Evolutionary conservation across 1,140 invertebrate genomes (phyloP).

Genomic region (Monochamus saltuarius): DNA sequence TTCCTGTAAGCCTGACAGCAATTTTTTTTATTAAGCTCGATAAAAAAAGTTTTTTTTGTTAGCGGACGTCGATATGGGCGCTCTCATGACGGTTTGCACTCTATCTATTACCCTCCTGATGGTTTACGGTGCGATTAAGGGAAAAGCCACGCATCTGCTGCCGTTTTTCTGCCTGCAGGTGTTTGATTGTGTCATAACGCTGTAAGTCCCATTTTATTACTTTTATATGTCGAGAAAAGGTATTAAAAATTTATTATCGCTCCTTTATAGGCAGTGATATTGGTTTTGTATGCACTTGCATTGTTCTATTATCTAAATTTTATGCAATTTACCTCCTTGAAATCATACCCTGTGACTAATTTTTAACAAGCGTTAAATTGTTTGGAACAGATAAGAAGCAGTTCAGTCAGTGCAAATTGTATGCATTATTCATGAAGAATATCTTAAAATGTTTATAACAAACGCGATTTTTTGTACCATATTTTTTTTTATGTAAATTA

Average conservation of each 20-base stretch:
- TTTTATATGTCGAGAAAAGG: neutral
- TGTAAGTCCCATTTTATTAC: slow-evolving; percentile 58
- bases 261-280: neutral
- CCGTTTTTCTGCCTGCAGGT: slow-evolving; percentile 88
- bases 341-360: too few relatives aligned
- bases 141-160: slow-evolving; percentile 77
- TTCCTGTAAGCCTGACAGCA: slow-evolving; percentile 53
- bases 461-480: neutral
- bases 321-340: too few relatives aligned
- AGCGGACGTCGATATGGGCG: slow-evolving; percentile 79
- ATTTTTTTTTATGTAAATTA: slow-evolving; percentile 1
- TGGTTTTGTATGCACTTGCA: too few relatives aligned
- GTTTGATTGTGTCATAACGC: slow-evolving; percentile 84
- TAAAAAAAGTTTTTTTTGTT: slow-evolving; percentile 43
- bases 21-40: neutral
- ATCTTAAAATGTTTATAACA: neutral
- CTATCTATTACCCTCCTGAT: slow-evolving; percentile 77
- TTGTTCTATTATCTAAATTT: too few relatives aligned
- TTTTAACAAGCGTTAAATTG: too few relatives aligned
- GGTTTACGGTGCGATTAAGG: slow-evolving; percentile 79
- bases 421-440: too few relatives aligned
- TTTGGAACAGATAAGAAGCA: too few relatives aligned
- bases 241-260: slow-evolving; percentile 1
- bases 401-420: too few relatives aligned
- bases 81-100: slow-evolving; percentile 75